A percentile compares a stretch with the other conserved stretches of the same genome.
phyloP scores from a whole-genome alignment of 2,113 vertebrate genomes.

The Coregonus clupeaformis region DNA sequence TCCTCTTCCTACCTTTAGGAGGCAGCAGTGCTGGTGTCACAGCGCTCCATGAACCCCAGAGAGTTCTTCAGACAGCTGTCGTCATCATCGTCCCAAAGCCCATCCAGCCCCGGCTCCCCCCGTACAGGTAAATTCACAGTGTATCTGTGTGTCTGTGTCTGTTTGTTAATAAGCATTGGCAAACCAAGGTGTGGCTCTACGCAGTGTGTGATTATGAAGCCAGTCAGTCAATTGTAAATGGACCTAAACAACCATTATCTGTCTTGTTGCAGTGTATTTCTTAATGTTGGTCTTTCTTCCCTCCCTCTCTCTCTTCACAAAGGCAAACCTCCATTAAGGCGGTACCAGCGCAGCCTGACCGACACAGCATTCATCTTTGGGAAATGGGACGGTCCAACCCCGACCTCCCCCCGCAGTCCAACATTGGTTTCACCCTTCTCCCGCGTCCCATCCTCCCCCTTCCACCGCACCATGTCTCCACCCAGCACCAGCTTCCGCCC shows the following conservation, averaged over 20 bases:
- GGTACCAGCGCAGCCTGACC: slow-evolving; percentile 84
- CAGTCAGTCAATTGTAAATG: no score
- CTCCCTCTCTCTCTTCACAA: slow-evolving; percentile 5
- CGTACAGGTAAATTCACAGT: slow-evolving; percentile 53
- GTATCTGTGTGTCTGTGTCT: not conserved
- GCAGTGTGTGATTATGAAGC: no score
- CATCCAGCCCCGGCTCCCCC: slow-evolving; percentile 66
- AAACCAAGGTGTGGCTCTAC: no score
- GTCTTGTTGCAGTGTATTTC: not conserved
- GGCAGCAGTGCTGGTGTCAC: slow-evolving; percentile 78
- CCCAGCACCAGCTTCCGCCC: slow-evolving; percentile 56
- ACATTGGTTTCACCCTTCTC: slow-evolving; percentile 70
- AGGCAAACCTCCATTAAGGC: slow-evolving; percentile 76
- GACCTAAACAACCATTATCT: no score
- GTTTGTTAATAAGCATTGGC: not conserved
- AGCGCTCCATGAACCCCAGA: slow-evolving; percentile 77
- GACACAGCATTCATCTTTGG: slow-evolving; percentile 83
- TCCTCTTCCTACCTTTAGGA: slow-evolving; percentile 63
- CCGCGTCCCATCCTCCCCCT: slow-evolving; percentile 52
- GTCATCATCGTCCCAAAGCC: slow-evolving; percentile 70
- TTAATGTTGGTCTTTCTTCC: not conserved
- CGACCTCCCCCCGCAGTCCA: slow-evolving; percentile 61
- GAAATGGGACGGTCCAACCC: slow-evolving; percentile 58
- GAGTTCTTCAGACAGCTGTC: slow-evolving; percentile 83
- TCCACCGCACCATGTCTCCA: slow-evolving; percentile 49